Conservation (phyloP, 2,797 vertebrate genomes). For the Hoplostethus atlanticus region DNA sequence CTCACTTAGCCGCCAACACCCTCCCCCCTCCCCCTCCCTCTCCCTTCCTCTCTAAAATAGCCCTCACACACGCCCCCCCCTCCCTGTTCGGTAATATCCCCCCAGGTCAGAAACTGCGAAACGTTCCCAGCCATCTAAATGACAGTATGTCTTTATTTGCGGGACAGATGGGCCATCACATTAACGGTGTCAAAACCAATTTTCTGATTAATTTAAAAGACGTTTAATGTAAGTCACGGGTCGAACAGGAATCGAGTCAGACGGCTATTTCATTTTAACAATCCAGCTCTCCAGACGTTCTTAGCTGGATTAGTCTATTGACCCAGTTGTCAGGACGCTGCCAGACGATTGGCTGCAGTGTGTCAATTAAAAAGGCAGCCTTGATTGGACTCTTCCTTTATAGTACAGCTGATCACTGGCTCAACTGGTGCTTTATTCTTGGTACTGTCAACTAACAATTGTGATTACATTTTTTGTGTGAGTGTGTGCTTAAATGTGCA, state of each 20-base stretch:
- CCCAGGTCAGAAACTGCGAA: slow-evolving; percentile 33
- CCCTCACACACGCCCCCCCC: not conserved
- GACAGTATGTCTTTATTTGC: slow-evolving; percentile 20
- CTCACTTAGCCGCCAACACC: not conserved
- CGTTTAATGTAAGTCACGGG: slow-evolving; percentile 12
- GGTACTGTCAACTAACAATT: no score
- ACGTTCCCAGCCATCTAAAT: slow-evolving; percentile 17
- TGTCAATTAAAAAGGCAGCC: slow-evolving; percentile 22
- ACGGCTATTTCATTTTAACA: slow-evolving; percentile 15
- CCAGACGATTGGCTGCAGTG: slow-evolving; percentile 14
- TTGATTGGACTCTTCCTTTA: no score
- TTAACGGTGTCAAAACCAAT: slow-evolving; percentile 55
- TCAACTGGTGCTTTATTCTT: no score
- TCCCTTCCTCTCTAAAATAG: not conserved
- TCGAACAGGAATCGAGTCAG: slow-evolving; percentile 34
- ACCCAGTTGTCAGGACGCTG: slow-evolving; percentile 17
- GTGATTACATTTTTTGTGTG: no score
- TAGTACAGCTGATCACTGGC: no score
- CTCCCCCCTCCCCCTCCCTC: not conserved
- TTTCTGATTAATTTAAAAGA: slow-evolving; percentile 31
- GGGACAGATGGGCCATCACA: slow-evolving; percentile 26
- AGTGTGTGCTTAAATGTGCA: no score
- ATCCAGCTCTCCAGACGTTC: slow-evolving; percentile 25
- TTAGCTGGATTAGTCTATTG: slow-evolving; percentile 52
- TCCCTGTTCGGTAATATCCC: slow-evolving; percentile 2